Base-by-base conservation (phyloP, 2,888 invertebrate genomes). In the Gasteruption jaculator region DNA sequence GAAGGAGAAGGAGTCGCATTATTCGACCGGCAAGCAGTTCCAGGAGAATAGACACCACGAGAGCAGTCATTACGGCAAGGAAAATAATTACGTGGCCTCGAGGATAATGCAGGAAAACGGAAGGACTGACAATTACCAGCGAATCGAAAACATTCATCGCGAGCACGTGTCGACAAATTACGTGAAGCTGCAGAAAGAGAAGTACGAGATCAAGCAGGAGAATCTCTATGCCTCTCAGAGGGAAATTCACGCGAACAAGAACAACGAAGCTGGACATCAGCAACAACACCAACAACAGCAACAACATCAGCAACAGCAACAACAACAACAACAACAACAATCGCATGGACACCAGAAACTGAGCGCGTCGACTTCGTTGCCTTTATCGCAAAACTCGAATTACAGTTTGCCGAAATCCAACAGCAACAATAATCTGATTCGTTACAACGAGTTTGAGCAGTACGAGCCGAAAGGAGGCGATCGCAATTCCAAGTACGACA, bases 301-400 rank as follows among this genome's bases (percentile, higher is more conserved):
- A 57, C 52, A 63, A 58, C n/a, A n/a, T n/a, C n/a, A n/a, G n/a
- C n/a, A n/a, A n/a, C n/a, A n/a, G n/a, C n/a, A n/a, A n/a, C n/a
- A 51, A 41, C 24, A 35, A 25, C 52, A 56, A 2, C 15, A 7
- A 8, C 55, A 47, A n/a, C 44, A 57, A 20, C 48, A 54, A 22
- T 38, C 38, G 3, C 24, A 25, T 7, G 56, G 56, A 25, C 73
- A 73, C 50, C 67, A 64, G 16, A 73, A 73, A 47, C 47, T 73
- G 14, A 56, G 63, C n/a, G 53, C 60, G 1, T 63, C 71, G 2
- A 67, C 59, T 55, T 73, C 72, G 1, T 48, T 73, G 14, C 73
- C 73, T 0, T 29, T 72, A 7, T 49, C 61, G 1, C 63, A 63
- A 34, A 70, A 63, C 33, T 48, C 61, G 1, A 38, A 47, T n/a